phyloP scores from a whole-genome alignment of 2,113 vertebrate species.

The Struthio camelus region DNA sequence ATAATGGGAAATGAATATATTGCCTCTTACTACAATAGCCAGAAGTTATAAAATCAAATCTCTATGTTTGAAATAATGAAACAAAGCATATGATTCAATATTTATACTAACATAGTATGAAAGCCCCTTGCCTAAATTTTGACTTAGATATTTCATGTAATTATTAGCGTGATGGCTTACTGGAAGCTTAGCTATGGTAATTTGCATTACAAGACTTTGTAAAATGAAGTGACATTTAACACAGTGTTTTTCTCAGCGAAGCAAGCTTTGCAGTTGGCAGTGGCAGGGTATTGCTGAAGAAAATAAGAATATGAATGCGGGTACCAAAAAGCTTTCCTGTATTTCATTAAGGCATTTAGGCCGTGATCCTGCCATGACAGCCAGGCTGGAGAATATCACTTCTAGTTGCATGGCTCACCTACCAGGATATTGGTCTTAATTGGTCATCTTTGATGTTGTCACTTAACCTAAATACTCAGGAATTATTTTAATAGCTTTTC shows the following conservation, averaged over 20 bases:
- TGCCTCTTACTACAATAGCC: background rate
- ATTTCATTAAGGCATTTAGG: slow-evolving; percentile 25
- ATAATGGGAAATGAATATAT: background rate
- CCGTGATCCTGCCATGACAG: background rate
- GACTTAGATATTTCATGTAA: background rate
- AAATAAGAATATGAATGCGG: slow-evolving; percentile 3
- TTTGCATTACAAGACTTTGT: slow-evolving; percentile 50
- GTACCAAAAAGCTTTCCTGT: slow-evolving; percentile 9
- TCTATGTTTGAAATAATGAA: background rate
- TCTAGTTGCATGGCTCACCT: background rate
- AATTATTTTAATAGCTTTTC: slow-evolving; percentile 66
- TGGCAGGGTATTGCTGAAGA: slow-evolving; percentile 20
- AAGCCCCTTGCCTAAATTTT: background rate
- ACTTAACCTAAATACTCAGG: slow-evolving; percentile 72
- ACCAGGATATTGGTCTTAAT: background rate
- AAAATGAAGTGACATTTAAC: slow-evolving; percentile 31
- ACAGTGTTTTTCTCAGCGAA: slow-evolving; percentile 40
- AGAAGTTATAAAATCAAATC: background rate
- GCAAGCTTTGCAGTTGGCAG: slow-evolving; percentile 13
- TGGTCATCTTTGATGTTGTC: background rate
- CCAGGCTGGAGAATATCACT: background rate
- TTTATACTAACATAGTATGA: background rate
- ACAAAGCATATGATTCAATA: slow-evolving; percentile 10
- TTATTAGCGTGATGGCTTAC: background rate
- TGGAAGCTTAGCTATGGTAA: slow-evolving; percentile 6